Evolutionary conservation across 2,888 invertebrate species (phyloP), one percentile per base, ranked within the genome.

Genomic region (Cryptocephalus moraei): DNA sequence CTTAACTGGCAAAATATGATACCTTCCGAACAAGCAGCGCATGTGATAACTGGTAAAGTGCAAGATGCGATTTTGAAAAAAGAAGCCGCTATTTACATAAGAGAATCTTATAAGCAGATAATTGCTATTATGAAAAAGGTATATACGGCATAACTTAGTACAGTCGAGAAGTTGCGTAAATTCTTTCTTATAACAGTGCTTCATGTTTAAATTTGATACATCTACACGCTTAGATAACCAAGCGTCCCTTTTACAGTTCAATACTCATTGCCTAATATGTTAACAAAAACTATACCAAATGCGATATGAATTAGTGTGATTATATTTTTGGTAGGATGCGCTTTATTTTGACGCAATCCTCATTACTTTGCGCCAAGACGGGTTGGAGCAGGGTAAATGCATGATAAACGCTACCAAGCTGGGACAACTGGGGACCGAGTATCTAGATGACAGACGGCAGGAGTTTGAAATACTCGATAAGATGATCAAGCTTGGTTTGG

Each of bases 401-500:
- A 72, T 84, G 56, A 73, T 80, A 64, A 77, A 75, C 14, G 78
- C 81, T 1, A 81, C 80, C 0, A 74, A 78, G 58, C 75, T 83
- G 71, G 82, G 83, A 0, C 82, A 84, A 59, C 66, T 82, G 1
- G 82, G 81, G 1, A 75, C 78, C 56, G 82, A 84, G 61, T 80
- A 82, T 61, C 67, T 82, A 31, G 80, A 82, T 45, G 80, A 82
- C 53, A 70, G 80, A 44, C 77, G 77, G 51, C 74, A 73, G 43
- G 79, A 79, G 56, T 83, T 78, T 60, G 75, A 74, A 56, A 73
- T 72, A 43, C 61, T 82, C 51, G 78, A 81, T 55, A 70, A 71
- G 43, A 74, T 76, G 45, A 78, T 83, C 39, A 79, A 80, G 65
- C 69, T 68, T 4, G 81, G 81, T 55, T 79, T 82, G 79, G 77